Base-by-base conservation (phyloP, 1,140 invertebrate species). In the Drosophila subpulchrella region DNA sequence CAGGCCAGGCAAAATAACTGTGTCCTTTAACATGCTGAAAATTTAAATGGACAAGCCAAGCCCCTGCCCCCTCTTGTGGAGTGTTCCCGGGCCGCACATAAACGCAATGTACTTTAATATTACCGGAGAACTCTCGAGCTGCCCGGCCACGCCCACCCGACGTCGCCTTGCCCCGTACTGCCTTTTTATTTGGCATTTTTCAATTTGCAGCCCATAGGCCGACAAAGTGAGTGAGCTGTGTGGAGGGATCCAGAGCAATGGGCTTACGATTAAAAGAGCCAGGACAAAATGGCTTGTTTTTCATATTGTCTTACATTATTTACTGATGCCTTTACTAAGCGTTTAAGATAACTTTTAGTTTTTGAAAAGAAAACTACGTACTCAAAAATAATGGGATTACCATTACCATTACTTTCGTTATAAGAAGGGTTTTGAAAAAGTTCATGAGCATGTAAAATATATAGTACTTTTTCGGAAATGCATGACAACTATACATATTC, bases 41-140 rank as follows among this genome's bases (percentile, higher is more conserved):
- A 86, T 82, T 86, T 88, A 86, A 86, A 68, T 72, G 82, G 75
- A 82, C 78, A 88, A 54, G 24, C 27, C 7, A 0, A n/a, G n/a
- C 39, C 54, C 32, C 55, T 38, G 27, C 3, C 27, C 4, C 41
- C 36, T n/a, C n/a, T 24, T 15, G 17, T 17, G 51, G 30, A 50
- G 17, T 47, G 41, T 41, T 47, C 41, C 32, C 46, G 58, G 32
- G 13, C 38, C 46, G 57, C 51, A 46, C 59, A 51, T 41, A 53
- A 76, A 51, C 48, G 66, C 80, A 67, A 57, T 57, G 63, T 46
- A 70, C 81, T 82, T 85, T 79, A 84, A 83, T 54, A 53, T 67
- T 76, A 46, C 46, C 41, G 10, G 44, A 39, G 51, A 75, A 55
- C 36, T 56, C 51, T 62, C 55, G 61, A 73, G 53, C 57, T 73